Evolutionary conservation across 2,113 vertebrate genomes (phyloP), one percentile per base, ranked within the genome.

Genomic region (Galemys pyrenaicus): DNA sequence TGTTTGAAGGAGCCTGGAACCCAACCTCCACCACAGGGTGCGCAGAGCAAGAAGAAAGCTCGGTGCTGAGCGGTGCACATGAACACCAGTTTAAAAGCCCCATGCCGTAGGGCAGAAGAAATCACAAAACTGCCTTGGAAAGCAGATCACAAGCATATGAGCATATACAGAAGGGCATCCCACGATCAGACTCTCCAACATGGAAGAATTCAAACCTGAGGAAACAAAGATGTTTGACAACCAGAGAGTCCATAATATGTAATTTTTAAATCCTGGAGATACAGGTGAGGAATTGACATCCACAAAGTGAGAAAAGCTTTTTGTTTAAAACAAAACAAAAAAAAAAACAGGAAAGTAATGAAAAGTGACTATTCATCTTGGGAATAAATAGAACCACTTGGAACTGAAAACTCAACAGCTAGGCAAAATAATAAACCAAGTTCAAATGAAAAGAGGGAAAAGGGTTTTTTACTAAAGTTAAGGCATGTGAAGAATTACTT

Each of bases 171-270:
- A 41, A 86, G 37, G 44, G 56, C n/a, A 28, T 87, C 64, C 77
- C 44, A 28, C 39, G 26, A 44, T 83, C 12, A 89, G 88, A 77
- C 32, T 83, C 58, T 49, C 2, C 51, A n/a, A 49, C 70, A 56
- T 2, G 35, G 41, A 65, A 80, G 84, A 87, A 78, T 73, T 95
- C 26, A 32, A 44, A 71, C 26, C 20, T 35, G 9, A 89, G 89
- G 78, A 95, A 91, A 44, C 20, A 19, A 92, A 83, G 41, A 83
- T 32, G 24, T 56, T 44, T 41, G 9, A n/a, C 26, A 81, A 64
- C 19, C n/a, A 35, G 17, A 83, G 82, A 30, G 22, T 62, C 89
- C 9, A 5, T n/a, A 9, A 46, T 26, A 56, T 30, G 67, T 39
- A 0, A 15, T 39, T 44, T 73, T 28, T 1, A 62, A 83, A 60